Conservation (phyloP, 2,113 vertebrate species). For the Agapornis roseicollis region DNA sequence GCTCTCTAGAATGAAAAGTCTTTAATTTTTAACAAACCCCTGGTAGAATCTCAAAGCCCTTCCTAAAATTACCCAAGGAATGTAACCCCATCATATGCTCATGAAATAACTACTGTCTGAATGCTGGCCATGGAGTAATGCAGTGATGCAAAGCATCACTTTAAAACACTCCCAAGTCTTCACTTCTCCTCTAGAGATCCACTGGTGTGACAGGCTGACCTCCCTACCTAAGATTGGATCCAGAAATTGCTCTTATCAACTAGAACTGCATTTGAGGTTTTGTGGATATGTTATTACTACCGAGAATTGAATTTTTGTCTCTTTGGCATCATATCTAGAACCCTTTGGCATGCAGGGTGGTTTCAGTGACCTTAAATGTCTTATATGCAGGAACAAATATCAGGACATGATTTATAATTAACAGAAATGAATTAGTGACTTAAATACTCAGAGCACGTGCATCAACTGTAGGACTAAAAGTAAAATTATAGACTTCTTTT, state of each 20-base stretch:
- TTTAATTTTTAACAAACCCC: background rate
- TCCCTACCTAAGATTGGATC: slow-evolving; percentile 70
- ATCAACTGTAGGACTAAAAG: background rate
- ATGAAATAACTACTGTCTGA: background rate
- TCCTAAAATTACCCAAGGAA: background rate
- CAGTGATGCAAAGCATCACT: background rate
- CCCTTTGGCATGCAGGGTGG: slow-evolving; percentile 47
- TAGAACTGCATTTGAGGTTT: slow-evolving; percentile 32
- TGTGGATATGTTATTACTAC: slow-evolving; percentile 32
- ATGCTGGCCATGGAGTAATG: background rate
- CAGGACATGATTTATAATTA: slow-evolving; percentile 52
- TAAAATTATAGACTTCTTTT: background rate
- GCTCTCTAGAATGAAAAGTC: background rate
- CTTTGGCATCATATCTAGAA: background rate
- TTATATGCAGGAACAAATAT: slow-evolving; percentile 36
- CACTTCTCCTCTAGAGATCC: slow-evolving; percentile 63
- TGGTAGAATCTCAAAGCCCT: background rate
- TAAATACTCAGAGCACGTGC: background rate
- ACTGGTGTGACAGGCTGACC: slow-evolving; percentile 62
- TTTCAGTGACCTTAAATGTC: slow-evolving; percentile 49
- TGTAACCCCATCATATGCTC: background rate
- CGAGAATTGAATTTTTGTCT: slow-evolving; percentile 49
- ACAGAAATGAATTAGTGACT: slow-evolving; percentile 3
- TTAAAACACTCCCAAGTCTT: slow-evolving; percentile 13
- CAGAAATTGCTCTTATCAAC: slow-evolving; percentile 64